Evolutionary conservation across 2,797 vertebrate genomes (phyloP).

Genomic region (Adelosebastes latens): DNA sequence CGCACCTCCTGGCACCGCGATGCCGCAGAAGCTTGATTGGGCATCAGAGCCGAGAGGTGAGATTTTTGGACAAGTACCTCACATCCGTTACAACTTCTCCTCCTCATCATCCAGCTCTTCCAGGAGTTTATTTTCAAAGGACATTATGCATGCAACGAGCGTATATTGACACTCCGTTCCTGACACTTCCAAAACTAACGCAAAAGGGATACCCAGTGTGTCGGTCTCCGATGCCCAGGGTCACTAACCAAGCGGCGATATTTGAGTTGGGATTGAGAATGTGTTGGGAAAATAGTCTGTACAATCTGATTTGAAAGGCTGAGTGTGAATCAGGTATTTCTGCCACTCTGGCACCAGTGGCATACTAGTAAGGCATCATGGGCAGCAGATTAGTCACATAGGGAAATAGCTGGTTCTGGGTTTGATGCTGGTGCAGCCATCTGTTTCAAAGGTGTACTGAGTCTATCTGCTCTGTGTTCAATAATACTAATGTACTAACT

Average conservation of each 20-base stretch:
- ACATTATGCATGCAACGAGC: background rate
- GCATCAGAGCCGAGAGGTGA: background rate
- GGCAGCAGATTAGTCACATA: constrained; percentile 24
- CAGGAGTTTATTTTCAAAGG: background rate
- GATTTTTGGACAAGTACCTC: background rate
- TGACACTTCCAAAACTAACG: background rate
- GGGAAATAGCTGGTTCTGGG: constrained; percentile 21
- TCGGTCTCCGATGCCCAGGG: background rate
- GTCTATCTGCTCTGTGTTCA: constrained; percentile 55
- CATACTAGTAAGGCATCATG: constrained; percentile 13
- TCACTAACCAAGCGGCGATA: background rate
- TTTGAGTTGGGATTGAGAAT: background rate
- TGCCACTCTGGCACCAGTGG: background rate
- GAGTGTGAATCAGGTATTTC: background rate
- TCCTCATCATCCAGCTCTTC: no score
- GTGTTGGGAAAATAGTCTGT: background rate
- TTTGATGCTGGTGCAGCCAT: constrained; percentile 56
- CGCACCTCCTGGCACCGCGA: background rate
- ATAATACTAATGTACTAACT: constrained; percentile 55
- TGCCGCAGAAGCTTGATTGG: background rate
- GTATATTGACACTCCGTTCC: background rate
- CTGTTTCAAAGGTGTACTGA: constrained; percentile 54
- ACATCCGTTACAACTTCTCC: background rate
- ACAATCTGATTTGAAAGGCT: background rate
- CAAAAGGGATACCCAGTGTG: background rate